Conservation (phyloP, 2,113 vertebrate genomes). For the Lamprologus sp. region DNA sequence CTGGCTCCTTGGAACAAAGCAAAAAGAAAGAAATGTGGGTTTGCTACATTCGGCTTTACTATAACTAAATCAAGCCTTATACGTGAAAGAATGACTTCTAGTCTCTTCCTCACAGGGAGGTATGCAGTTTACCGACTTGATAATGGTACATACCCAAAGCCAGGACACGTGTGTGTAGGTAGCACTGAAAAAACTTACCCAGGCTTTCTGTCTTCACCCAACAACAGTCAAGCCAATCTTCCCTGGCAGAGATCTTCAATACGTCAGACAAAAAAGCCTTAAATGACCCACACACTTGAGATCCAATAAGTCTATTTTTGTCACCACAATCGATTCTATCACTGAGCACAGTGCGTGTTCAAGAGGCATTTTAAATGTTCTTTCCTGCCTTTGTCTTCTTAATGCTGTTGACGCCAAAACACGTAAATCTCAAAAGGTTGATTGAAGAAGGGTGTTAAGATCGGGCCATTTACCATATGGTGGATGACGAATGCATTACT, state of each 20-base stretch:
- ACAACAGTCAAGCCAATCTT: not conserved
- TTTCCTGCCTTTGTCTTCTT: not conserved
- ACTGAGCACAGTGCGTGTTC: not conserved
- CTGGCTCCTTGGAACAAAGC: not conserved
- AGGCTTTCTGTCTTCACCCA: not conserved
- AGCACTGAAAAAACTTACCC: fast-evolving
- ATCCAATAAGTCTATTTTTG: not conserved
- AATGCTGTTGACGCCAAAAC: not conserved
- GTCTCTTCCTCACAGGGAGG: not conserved
- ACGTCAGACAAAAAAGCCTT: not conserved
- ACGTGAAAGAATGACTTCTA: not conserved
- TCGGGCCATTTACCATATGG: not conserved
- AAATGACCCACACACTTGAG: not conserved
- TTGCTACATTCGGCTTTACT: not conserved
- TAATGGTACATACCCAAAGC: not conserved
- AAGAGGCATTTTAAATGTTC: not conserved
- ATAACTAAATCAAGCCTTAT: not conserved
- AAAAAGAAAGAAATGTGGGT: not conserved
- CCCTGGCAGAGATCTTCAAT: not conserved
- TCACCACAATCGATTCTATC: not conserved
- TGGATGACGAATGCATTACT: not conserved
- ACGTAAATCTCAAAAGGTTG: not conserved
- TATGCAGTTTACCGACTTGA: not conserved
- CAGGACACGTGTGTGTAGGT: not conserved
- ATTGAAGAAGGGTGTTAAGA: not conserved